Evolutionary conservation across 2,797 vertebrate species (phyloP), one percentile per base, ranked within the genome.

Genomic region (Oreochromis grahami): DNA sequence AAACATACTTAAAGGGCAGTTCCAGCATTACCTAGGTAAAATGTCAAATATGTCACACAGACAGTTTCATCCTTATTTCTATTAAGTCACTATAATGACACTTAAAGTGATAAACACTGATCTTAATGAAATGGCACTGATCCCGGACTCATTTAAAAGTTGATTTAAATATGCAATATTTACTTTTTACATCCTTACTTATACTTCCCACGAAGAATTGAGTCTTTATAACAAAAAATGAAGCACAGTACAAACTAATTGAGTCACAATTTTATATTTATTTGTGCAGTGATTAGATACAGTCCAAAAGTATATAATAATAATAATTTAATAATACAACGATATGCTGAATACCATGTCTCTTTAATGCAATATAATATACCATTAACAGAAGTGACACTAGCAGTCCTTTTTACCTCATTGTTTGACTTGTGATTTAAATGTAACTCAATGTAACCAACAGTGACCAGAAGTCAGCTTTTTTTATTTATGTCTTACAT

Each of bases 271-370:
- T 24, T 24, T 24, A 24, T 24, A 24, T 53, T 24, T 24, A 53
- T 53, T 53, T 55, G 21, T 55, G 4, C 0, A 55, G 52, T 0
- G 1, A 53, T 53, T 53, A 53, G 11, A 24, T 53, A 0, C 0
- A 53, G n/a, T 24, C 4, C 51, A 53, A 2, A 52, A 52, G 50
- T 52, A n/a, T 51, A 55, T 5, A 29, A 29, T 29, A 29, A 5
- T 29, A 29, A 29, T 29, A 5, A 29, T 5, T 29, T 2, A 24
- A 53, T 53, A 53, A 13, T 53, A 11, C 0, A 2, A 0, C 2
- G 0, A 8, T 50, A 0, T 0, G 19, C n/a, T 21, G 10, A 52
- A 52, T 52, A n/a, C 0, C 50, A 5, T 0, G 50, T 51, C 19
- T 51, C 50, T 0, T n/a, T 51, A 6, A 21, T 52, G 50, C 50